These are phyloP conservation scores for Todiramphus chloris DNA, from an alignment of 2,113 vertebrate species.

Conservation along the genomic window DNA sequence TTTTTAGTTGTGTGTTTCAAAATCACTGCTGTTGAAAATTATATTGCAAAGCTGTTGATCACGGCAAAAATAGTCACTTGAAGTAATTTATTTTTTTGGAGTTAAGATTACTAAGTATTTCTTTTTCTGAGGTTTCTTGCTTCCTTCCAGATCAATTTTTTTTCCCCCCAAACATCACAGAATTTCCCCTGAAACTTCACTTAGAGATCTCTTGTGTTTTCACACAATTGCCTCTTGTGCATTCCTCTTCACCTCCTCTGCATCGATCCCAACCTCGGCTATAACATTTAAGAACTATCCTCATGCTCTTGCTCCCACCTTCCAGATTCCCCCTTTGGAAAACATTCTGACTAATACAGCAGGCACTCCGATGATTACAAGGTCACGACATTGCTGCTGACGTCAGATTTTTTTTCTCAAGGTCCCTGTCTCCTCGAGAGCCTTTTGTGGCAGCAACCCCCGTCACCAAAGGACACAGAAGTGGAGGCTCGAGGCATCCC, in stretches of 20 bases:
- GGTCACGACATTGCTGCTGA: neutral
- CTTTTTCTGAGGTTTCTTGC: neutral
- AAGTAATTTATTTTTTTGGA: neutral
- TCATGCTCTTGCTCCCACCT: neutral
- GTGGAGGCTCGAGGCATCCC: slow-evolving; percentile 19
- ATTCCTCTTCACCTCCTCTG: neutral
- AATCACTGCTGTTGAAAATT: neutral
- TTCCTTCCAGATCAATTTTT: neutral
- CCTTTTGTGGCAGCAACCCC: slow-evolving; percentile 40
- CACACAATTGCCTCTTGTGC: accelerated
- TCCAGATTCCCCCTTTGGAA: neutral
- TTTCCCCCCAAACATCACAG: neutral
- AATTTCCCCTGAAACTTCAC: neutral
- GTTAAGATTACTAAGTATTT: neutral
- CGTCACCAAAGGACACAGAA: slow-evolving; percentile 23
- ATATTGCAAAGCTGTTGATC: neutral
- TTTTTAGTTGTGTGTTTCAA: neutral
- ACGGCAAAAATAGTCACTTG: neutral
- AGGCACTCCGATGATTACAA: neutral
- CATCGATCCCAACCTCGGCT: neutral
- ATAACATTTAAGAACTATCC: neutral
- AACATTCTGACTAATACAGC: neutral
- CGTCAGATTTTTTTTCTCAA: slow-evolving; percentile 36
- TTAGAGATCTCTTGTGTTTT: neutral
- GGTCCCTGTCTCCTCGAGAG: slow-evolving; percentile 23